These are phyloP conservation scores for Odocoileus hemionus DNA, from an alignment of 2,113 vertebrate genomes.

Conservation along the genomic window DNA sequence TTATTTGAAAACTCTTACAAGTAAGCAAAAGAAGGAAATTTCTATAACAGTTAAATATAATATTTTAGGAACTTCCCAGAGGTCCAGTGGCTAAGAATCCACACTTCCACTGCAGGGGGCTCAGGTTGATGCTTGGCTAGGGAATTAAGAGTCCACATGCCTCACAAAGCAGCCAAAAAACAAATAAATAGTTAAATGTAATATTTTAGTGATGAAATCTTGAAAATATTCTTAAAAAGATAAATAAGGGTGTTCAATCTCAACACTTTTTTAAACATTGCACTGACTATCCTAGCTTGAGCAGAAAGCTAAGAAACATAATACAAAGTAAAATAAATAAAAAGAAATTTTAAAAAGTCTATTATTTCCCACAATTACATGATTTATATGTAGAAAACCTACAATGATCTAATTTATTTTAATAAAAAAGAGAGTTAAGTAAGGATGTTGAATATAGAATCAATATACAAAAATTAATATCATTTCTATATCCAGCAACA, in stretches of 20 bases:
- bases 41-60: not conserved
- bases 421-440: constrained; percentile 26
- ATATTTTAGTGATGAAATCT: not conserved
- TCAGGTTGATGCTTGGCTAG: not conserved
- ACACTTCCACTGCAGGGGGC: not conserved
- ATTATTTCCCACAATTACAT: not conserved
- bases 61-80: not conserved
- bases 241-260: not conserved
- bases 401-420: not conserved
- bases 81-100: not conserved
- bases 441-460: not conserved
- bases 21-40: not conserved
- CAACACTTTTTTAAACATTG: not conserved
- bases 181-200: not conserved
- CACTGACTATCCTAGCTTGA: not conserved
- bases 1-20: not conserved
- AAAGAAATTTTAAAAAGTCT: not conserved
- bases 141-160: not conserved
- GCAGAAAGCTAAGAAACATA: not conserved
- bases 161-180: not conserved
- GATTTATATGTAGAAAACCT: not conserved
- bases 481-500: not conserved
- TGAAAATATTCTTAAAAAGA: not conserved
- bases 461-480: not conserved
- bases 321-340: not conserved